Evolutionary conservation across 2,113 vertebrate genomes (phyloP).

Genomic region (Tursiops truncatus): DNA sequence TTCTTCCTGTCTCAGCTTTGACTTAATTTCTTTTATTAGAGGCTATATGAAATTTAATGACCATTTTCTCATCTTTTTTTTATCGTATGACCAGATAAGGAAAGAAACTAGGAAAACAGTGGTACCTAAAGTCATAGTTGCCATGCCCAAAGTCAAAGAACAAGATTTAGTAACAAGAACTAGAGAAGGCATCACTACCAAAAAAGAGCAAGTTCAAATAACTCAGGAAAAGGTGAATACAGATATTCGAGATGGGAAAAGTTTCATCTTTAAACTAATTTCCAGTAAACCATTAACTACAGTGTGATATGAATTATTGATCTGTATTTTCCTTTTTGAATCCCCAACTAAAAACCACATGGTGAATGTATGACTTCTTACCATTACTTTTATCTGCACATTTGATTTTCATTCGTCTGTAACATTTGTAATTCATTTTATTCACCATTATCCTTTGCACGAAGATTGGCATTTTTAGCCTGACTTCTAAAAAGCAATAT

Average conservation of each 20-base stretch:
- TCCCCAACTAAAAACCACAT: slow-evolving; percentile 38
- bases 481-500: slow-evolving; percentile 4
- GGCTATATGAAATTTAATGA: slow-evolving; percentile 31
- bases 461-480: slow-evolving; percentile 38
- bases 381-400: slow-evolving; percentile 23
- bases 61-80: slow-evolving; percentile 49
- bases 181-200: slow-evolving; percentile 81
- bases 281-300: slow-evolving; percentile 56
- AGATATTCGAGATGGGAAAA: neutral
- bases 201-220: slow-evolving; percentile 83
- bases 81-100: slow-evolving; percentile 79
- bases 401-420: slow-evolving; percentile 48
- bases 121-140: slow-evolving; percentile 83
- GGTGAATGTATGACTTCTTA: neutral
- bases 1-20: slow-evolving; percentile 4
- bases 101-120: slow-evolving; percentile 86
- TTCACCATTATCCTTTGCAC: slow-evolving; percentile 44
- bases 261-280: slow-evolving; percentile 54
- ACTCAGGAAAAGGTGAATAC: slow-evolving; percentile 86
- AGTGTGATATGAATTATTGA: slow-evolving; percentile 53
- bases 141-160: slow-evolving; percentile 84
- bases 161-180: slow-evolving; percentile 81
- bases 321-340: slow-evolving; percentile 52
- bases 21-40: slow-evolving; percentile 25
- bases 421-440: slow-evolving; percentile 14